A percentile compares a stretch with the other conserved stretches of the same genome.
Conservation (phyloP, 2,113 vertebrate genomes). For the Tursiops truncatus region DNA sequence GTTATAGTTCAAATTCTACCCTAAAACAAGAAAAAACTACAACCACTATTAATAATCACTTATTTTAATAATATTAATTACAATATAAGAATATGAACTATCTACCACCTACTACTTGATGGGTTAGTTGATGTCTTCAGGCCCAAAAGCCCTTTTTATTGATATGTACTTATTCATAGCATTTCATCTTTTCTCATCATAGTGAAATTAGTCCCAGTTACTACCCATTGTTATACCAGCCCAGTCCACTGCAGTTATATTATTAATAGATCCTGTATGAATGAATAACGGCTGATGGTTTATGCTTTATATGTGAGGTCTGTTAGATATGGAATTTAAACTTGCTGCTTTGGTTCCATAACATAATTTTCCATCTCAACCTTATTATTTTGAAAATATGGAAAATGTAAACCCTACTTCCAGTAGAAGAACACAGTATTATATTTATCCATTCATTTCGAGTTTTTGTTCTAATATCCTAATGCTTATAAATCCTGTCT, state of each 20-base stretch:
- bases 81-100: not conserved
- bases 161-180: not conserved
- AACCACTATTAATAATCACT: not conserved
- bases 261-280: not conserved
- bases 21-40: not conserved
- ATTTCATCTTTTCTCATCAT: not conserved
- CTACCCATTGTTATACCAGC: not conserved
- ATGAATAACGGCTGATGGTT: not conserved
- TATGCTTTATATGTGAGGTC: not conserved
- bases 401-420: not conserved
- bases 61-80: not conserved
- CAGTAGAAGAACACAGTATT: not conserved
- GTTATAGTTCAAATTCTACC: not conserved
- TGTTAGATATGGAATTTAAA: not conserved
- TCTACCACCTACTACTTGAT: not conserved
- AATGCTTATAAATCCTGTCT: not conserved
- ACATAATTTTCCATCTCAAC: not conserved
- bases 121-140: not conserved
- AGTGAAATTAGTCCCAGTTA: not conserved
- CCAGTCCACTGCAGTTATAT: not conserved
- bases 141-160: not conserved
- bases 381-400: not conserved
- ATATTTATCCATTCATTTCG: not conserved
- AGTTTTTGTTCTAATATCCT: not conserved
- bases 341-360: not conserved